Evolutionary conservation across 2,888 invertebrate genomes (phyloP), one percentile per base, ranked within the genome.

Genomic region (Drosophila quasianomalipes): DNA sequence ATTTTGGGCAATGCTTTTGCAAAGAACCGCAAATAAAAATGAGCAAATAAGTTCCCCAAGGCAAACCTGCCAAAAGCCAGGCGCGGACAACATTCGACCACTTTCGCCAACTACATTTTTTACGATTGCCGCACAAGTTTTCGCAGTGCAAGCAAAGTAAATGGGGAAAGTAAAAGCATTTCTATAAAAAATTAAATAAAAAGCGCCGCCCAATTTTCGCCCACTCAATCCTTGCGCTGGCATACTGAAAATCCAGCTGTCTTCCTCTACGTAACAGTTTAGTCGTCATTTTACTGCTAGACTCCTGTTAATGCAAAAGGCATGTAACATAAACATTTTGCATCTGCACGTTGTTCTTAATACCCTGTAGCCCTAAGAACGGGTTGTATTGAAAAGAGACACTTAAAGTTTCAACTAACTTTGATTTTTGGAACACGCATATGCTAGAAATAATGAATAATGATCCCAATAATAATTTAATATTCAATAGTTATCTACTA

Each of bases 101-200:
- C 76, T 76, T 76, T 71, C 54, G 28, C 47, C 70, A 70, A 37
- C 55, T 69, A 74, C 59, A 76, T 79, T 79, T 85, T 82, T 82
- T 76, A 79, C 81, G 85, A 61, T 75, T 59, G 61, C 9, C 57
- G 37, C 59, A 59, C 62, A 64, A 59, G 4, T 58, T 39, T 63
- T 59, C 51, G 30, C 58, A 64, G 54, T 52, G 65, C 41, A 78
- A 64, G 54, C 55, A 58, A 72, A 76, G 57, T 67, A 60, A 57
- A 35, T 51, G 14, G 22, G 14, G 14, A 67, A 74, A 80, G 66
- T 52, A 64, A 75, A 64, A 70, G 39, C 72, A 72, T 67, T 67
- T 63, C 22, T 54, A 49, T 59, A 54, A 28, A 52, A 68, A 65
- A 47, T 67, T 4, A 4, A 26, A 19, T 2, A 19, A 14, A 28